phyloP scores from a whole-genome alignment of 2,888 invertebrate genomes.

The Pseudococcus jackbeardsleyi region DNA sequence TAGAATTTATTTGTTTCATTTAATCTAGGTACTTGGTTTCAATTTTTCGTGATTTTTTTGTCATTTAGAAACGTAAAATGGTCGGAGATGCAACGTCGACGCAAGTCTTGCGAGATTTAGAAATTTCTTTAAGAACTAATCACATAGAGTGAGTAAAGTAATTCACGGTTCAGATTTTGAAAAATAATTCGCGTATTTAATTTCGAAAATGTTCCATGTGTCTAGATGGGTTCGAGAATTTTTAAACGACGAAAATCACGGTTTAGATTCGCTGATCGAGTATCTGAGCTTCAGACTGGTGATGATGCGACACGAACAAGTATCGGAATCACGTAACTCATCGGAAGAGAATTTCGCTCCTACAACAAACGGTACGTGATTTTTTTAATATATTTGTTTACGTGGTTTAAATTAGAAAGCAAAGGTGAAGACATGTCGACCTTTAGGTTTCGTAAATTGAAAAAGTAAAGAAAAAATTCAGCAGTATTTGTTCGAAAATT shows the following conservation, averaged over 20 bases:
- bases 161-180: not conserved
- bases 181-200: not conserved
- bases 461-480: slow-evolving; percentile 28
- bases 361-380: slow-evolving; percentile 63
- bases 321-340: slow-evolving; percentile 81
- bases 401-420: slow-evolving; percentile 6
- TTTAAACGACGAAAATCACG: slow-evolving; percentile 94
- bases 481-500: not conserved
- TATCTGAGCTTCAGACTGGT: slow-evolving; percentile 95
- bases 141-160: slow-evolving; percentile 90
- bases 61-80: slow-evolving; percentile 93
- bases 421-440: not conserved
- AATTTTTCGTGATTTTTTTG: not conserved
- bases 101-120: slow-evolving; percentile 96
- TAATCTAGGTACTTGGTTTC: not conserved
- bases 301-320: slow-evolving; percentile 93
- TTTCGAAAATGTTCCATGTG: slow-evolving; percentile 66
- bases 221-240: slow-evolving; percentile 98
- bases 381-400: not conserved
- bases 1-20: not conserved
- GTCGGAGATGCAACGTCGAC: slow-evolving; percentile 98
- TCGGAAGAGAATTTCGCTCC: slow-evolving; percentile 78
- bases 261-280: slow-evolving; percentile 95
- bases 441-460: not conserved
- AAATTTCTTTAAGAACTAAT: slow-evolving; percentile 98